These are phyloP conservation scores for Ophion obscuratus DNA, from an alignment of 2,888 invertebrate species.

Conservation along the genomic window DNA sequence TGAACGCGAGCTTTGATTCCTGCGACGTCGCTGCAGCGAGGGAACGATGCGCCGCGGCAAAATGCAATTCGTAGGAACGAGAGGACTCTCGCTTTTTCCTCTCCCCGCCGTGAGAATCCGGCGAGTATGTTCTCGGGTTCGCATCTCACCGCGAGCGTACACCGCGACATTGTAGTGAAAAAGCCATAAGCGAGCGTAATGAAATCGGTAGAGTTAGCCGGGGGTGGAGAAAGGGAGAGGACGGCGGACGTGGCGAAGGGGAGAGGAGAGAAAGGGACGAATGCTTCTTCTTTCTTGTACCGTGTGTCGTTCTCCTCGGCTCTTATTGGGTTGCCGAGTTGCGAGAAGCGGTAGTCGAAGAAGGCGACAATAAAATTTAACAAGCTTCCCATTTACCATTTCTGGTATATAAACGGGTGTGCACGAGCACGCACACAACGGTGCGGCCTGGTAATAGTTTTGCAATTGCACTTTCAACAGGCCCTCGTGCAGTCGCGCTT, in stretches of 20 bases:
- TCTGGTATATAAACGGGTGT: constrained; percentile 73
- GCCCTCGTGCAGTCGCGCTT: constrained; percentile 18
- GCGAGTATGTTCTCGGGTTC: neutral
- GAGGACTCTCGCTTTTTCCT: constrained; percentile 18
- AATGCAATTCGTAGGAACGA: constrained; percentile 31
- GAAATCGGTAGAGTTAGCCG: constrained; percentile 32
- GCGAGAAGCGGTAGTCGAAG: constrained; percentile 48
- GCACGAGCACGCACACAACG: constrained; percentile 7
- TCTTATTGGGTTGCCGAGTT: constrained; percentile 48
- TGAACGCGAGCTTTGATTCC: constrained; percentile 8
- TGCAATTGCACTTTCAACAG: constrained; percentile 48
- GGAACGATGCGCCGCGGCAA: neutral
- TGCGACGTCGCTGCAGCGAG: neutral
- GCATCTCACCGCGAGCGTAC: constrained; percentile 1
- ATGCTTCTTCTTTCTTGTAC: constrained; percentile 23
- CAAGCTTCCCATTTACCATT: constrained; percentile 80
- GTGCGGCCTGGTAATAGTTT: constrained; percentile 9
- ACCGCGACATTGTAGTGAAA: constrained; percentile 17
- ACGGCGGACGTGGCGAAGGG: neutral
- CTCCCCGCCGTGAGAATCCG: constrained; percentile 32
- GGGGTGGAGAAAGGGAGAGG: neutral
- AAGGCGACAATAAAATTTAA: constrained; percentile 80
- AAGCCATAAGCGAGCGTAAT: constrained; percentile 33
- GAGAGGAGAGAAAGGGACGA: neutral
- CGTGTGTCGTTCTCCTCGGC: constrained; percentile 6